These are phyloP conservation scores for Lacanobia wlatinum DNA, from an alignment of 2,888 invertebrate genomes.

Conservation along the genomic window DNA sequence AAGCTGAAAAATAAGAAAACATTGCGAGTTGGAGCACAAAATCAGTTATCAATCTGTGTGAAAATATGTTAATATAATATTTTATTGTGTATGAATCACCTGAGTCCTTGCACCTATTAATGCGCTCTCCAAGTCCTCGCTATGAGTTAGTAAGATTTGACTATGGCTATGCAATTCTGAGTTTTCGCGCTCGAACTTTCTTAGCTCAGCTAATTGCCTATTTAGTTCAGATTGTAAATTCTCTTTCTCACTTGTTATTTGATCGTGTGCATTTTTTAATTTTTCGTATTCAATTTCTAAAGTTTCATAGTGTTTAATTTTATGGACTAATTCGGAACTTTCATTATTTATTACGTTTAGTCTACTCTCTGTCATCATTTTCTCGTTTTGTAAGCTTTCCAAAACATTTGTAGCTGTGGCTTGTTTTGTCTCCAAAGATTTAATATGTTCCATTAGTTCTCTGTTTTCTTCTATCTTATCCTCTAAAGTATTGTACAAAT, in stretches of 20 bases:
- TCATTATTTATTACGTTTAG: conserved; percentile 74
- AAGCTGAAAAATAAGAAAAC: conserved; percentile 59
- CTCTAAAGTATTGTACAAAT: conserved; percentile 73
- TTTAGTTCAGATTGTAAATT: conserved; percentile 74
- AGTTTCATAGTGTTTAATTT: conserved; percentile 73
- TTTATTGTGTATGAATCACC: conserved; percentile 68
- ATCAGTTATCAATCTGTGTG: not conserved
- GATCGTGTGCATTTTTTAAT: conserved; percentile 70
- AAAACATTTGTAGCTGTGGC: conserved; percentile 30
- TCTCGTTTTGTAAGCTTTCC: conserved; percentile 72
- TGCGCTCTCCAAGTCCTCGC: conserved; percentile 78
- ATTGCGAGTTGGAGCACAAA: not conserved
- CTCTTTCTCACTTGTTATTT: conserved; percentile 75
- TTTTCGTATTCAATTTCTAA: conserved; percentile 74
- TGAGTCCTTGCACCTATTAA: conserved; percentile 77
- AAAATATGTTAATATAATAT: not conserved
- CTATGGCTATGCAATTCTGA: conserved; percentile 73
- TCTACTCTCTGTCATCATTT: conserved; percentile 67
- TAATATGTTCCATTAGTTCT: conserved; percentile 69
- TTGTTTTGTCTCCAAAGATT: conserved; percentile 69
- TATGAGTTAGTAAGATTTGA: conserved; percentile 73
- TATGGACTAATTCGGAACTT: conserved; percentile 73
- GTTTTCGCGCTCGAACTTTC: conserved; percentile 75
- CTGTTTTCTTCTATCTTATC: conserved; percentile 77
- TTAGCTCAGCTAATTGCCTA: conserved; percentile 67